Evolutionary conservation across 2,888 invertebrate genomes (phyloP).

Genomic region (Leptogaster cylindrica): DNA sequence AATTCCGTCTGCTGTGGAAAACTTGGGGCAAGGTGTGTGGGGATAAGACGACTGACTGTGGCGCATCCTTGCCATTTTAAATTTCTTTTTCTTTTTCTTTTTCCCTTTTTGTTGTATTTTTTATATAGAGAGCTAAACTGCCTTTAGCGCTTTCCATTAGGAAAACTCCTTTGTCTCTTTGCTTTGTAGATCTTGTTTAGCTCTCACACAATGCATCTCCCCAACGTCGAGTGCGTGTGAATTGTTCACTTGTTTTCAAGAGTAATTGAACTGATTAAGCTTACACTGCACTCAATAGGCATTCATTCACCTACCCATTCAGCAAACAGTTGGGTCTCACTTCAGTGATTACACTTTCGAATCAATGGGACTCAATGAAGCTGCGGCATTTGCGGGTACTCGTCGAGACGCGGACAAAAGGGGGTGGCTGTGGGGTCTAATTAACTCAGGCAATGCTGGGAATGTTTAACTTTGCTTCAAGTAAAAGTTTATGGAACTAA

Average conservation of each 20-base stretch:
- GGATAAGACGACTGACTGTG: too few species aligned
- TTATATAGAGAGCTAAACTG: not conserved
- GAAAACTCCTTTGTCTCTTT: slow-evolving; percentile 10
- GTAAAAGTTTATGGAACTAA: too few species aligned
- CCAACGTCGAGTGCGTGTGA: slow-evolving; percentile 43
- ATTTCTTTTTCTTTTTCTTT: too few species aligned
- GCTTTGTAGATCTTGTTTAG: slow-evolving; percentile 10
- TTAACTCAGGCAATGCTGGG: not conserved
- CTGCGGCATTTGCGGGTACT: not conserved
- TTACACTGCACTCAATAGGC: slow-evolving; percentile 28
- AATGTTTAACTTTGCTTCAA: not conserved
- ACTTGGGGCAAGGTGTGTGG: too few species aligned
- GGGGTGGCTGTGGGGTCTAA: slow-evolving; percentile 20
- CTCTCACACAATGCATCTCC: not conserved
- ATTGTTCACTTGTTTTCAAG: slow-evolving; percentile 45
- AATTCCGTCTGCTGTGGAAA: too few species aligned
- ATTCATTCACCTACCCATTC: slow-evolving; percentile 9
- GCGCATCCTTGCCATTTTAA: slow-evolving; percentile 9
- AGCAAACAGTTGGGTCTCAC: slow-evolving; percentile 17
- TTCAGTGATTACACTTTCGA: slow-evolving; percentile 25
- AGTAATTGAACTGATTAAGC: slow-evolving; percentile 47
- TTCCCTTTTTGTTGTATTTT: too few species aligned
- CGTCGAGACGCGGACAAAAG: not conserved
- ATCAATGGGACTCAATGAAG: not conserved
- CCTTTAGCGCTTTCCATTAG: slow-evolving; percentile 18